A percentile compares a stretch with the other conserved stretches of the same genome.
Evolutionary conservation across 2,113 vertebrate genomes (phyloP).

Genomic region (Strigops habroptila): DNA sequence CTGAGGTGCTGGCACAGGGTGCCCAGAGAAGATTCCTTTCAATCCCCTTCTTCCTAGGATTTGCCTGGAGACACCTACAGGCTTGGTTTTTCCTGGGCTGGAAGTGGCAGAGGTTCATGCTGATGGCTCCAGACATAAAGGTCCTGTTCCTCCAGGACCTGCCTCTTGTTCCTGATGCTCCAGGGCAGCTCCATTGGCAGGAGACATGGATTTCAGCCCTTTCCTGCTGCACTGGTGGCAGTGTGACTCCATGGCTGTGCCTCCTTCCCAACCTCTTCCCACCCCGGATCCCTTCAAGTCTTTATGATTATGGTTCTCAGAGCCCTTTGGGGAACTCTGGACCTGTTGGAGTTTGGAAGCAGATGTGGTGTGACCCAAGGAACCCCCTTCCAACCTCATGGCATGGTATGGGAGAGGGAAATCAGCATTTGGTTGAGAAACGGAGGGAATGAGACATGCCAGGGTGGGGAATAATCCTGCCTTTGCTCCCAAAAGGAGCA

Average conservation of each 20-base stretch:
- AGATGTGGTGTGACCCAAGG: neutral
- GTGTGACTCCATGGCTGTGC: neutral
- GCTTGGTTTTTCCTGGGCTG: neutral
- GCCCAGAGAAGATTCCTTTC: too few relatives aligned
- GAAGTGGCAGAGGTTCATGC: neutral
- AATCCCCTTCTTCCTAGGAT: too few relatives aligned
- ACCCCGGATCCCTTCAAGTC: neutral
- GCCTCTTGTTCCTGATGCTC: neutral
- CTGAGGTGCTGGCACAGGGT: too few relatives aligned
- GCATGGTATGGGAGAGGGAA: neutral
- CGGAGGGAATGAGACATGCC: accelerated
- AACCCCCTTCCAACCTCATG: neutral
- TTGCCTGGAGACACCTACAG: neutral
- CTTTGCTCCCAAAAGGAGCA: neutral
- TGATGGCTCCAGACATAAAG: neutral
- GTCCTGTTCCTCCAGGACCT: neutral
- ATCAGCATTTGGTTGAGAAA: neutral
- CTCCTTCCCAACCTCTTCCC: neutral
- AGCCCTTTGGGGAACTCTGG: neutral
- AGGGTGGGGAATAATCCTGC: neutral
- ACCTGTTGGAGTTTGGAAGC: neutral
- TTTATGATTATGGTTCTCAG: too few relatives aligned
- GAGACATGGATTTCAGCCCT: neutral
- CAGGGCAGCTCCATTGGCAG: neutral
- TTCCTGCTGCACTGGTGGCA: neutral